Base-by-base conservation (phyloP, 1,140 invertebrate species). In the Drosophila pseudoobscura region DNA sequence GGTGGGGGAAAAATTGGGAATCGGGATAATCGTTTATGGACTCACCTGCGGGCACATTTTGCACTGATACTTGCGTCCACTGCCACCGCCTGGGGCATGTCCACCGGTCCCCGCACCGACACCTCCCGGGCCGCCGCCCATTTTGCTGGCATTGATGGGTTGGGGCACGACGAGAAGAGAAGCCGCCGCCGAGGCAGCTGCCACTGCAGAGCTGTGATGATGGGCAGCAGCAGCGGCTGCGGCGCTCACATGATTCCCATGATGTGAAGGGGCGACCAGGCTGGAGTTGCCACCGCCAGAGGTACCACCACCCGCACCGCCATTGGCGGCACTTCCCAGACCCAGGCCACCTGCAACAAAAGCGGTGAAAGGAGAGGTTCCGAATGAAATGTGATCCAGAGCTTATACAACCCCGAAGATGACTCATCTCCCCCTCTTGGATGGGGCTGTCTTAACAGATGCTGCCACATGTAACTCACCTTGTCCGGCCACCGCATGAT, bases 11-110 rank as follows among this genome's bases (percentile, higher is more conserved):
- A 13, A 47, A 54, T 53, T 15, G 26, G 26, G 43, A 64, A 57
- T 75, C 44, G 52, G 50, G 56, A 54, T 61, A 72, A 61, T 68
- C 45, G 61, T 46, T 15, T 22, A 41, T 62, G 24, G 39, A 89
- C 89, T 94, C 92, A 99, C 98, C 97, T 98, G 97, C 73, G 98
- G 97, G 92, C 98, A 99, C 97, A 99, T 99, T 93, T 99, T 99
- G 95, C 98, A 99, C 92, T 98, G 97, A 93, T 99, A 99, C 92
- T 98, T 98, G 92, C 95, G 92, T 79, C 94, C 92, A 76, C 93
- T 92, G 50, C 85, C 87, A 26, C 74, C 74, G 45, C 79, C 57
- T 2, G 71, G 44, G 24, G 94, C 94, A 77, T 95, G 94, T 75
- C 93, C 92, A 3, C 78, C 78, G 55, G 89, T 77, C 59, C 92